These are phyloP conservation scores for Crepidodera aurea DNA, from an alignment of 2,888 invertebrate genomes.

Conservation along the genomic window DNA sequence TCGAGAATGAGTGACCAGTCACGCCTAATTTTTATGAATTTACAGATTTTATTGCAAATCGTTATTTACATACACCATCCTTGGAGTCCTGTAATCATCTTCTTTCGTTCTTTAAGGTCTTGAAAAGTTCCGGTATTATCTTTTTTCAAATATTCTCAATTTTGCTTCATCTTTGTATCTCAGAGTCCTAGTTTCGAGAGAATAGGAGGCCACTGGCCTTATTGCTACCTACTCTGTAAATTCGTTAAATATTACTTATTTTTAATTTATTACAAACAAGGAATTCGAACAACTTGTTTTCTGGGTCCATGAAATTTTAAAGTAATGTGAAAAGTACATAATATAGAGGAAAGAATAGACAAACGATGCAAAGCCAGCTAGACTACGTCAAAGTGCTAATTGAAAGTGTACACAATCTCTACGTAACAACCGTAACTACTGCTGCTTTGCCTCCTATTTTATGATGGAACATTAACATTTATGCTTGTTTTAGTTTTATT, in stretches of 20 bases:
- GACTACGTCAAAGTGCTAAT: constrained; percentile 57
- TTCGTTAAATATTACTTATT: no score
- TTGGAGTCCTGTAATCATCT: no score
- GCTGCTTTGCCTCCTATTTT: constrained; percentile 43
- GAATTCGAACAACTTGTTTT: constrained; percentile 53
- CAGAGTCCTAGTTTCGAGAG: no score
- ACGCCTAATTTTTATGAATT: no score
- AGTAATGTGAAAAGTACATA: constrained; percentile 60
- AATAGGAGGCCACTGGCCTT: no score
- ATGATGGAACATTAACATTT: constrained; percentile 40
- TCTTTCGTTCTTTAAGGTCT: no score
- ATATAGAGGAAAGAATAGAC: constrained; percentile 49
- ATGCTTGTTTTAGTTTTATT: constrained; percentile 37
- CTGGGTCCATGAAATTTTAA: constrained; percentile 55
- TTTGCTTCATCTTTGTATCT: no score
- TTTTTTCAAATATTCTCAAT: no score
- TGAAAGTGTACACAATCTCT: constrained; percentile 53
- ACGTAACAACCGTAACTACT: constrained; percentile 52
- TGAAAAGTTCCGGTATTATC: no score
- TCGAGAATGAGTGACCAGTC: not conserved
- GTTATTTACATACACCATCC: no score
- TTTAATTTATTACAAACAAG: constrained; percentile 45
- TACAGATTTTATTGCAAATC: no score
- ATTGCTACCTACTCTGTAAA: no score
- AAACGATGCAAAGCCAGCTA: constrained; percentile 54